Evolutionary conservation across 2,797 vertebrate genomes (phyloP).

Genomic region (Macrochelys suwanniensis): DNA sequence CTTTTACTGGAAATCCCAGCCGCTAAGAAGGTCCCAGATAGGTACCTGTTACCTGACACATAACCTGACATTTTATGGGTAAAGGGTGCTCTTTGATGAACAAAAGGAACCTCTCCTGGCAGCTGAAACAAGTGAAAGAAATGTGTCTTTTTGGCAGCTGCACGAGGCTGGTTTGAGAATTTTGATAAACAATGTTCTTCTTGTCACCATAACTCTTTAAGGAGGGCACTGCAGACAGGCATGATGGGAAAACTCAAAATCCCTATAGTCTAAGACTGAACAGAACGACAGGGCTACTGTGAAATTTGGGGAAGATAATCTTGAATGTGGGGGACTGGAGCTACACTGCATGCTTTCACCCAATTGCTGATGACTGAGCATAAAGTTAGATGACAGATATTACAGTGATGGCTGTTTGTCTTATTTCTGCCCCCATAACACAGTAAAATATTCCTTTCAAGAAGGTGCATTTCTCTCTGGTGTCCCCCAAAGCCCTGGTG

Average conservation of each 20-base stretch:
- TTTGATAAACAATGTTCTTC: not conserved
- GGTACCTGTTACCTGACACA: not conserved
- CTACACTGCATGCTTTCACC: not conserved
- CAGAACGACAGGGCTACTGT: not conserved
- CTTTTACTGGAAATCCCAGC: not conserved
- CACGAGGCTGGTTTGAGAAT: not conserved
- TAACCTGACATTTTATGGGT: not conserved
- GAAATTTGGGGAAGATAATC: not conserved
- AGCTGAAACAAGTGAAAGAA: not conserved
- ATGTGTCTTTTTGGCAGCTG: not conserved
- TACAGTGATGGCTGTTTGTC: not conserved
- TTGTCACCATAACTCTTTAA: not conserved
- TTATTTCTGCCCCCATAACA: not conserved
- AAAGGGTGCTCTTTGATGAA: not conserved
- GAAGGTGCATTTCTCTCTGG: not conserved
- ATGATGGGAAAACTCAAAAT: not conserved
- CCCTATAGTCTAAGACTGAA: not conserved
- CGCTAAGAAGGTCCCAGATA: rapidly evolving
- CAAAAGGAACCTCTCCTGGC: not conserved
- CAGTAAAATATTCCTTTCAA: not conserved
- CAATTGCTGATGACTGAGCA: not conserved
- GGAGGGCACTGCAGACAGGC: not conserved
- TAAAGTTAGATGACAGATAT: not conserved
- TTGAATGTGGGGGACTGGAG: not conserved
- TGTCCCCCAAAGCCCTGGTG: not conserved